Percentiles rank a stretch among this genome's conserved stretches.
These are phyloP conservation scores for Laticauda colubrina DNA, from an alignment of 2,113 vertebrate genomes.

Conservation along the genomic window DNA sequence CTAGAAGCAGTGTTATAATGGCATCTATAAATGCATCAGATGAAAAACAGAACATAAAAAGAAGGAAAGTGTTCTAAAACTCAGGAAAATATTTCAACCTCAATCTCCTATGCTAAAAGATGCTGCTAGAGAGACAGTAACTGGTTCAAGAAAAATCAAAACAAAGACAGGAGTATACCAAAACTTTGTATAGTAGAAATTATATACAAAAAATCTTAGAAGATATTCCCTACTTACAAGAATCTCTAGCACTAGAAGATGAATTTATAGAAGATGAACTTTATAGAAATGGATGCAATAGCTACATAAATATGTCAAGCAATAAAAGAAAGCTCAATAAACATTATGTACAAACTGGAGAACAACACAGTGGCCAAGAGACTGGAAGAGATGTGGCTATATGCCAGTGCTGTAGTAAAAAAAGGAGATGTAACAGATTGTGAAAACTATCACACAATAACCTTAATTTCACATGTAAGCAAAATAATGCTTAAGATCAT, in stretches of 20 bases:
- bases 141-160: not conserved
- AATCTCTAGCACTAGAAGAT: not conserved
- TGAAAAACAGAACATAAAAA: not conserved
- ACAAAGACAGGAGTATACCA: not conserved
- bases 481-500: not conserved
- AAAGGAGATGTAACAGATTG: not conserved
- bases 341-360: not conserved
- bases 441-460: not conserved
- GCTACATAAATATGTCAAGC: not conserved
- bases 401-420: not conserved
- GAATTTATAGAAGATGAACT: not conserved
- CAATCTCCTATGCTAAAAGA: not conserved
- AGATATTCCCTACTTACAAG: not conserved
- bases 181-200: not conserved
- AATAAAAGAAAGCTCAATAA: not conserved
- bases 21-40: not conserved
- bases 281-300: not conserved
- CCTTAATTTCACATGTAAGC: not conserved
- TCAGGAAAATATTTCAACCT: not conserved
- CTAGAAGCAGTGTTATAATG: not conserved
- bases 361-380: not conserved
- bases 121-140: not conserved
- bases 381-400: not conserved
- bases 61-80: not conserved
- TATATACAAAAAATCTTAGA: not conserved